A percentile compares a stretch with the other conserved stretches of the same genome.
These are phyloP conservation scores for Apaloderma vittatum DNA, from an alignment of 2,113 vertebrate genomes.

Conservation along the genomic window DNA sequence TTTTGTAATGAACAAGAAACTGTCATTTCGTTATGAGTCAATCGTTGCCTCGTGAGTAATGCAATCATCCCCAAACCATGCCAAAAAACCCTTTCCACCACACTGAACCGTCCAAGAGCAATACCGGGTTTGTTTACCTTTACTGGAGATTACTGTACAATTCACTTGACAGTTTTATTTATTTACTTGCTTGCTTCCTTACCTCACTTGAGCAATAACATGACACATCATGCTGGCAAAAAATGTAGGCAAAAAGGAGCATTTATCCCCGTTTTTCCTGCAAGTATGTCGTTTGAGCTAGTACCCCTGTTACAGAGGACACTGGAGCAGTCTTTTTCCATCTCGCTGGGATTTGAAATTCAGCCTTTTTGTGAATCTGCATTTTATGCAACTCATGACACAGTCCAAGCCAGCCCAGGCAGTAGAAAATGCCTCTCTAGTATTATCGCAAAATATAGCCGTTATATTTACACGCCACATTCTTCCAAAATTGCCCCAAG, in stretches of 20 bases:
- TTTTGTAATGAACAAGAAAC: constrained; percentile 24
- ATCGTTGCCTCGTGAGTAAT: not conserved
- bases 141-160: constrained; percentile 3
- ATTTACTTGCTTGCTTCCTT: not conserved
- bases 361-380: not conserved
- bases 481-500: not conserved
- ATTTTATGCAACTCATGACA: not conserved
- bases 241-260: not conserved
- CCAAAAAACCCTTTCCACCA: constrained; percentile 17
- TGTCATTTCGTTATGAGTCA: constrained; percentile 31
- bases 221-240: not conserved
- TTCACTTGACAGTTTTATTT: not conserved
- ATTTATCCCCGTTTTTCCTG: not conserved
- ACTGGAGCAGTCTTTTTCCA: not conserved
- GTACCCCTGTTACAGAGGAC: not conserved
- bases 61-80: not conserved
- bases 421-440: not conserved
- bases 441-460: rapidly evolving
- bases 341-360: not conserved
- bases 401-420: not conserved
- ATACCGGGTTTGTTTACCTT: constrained; percentile 7
- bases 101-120: constrained; percentile 16
- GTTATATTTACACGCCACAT: rapidly evolving
- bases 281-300: not conserved
- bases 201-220: not conserved